Conservation (phyloP, 1,140 invertebrate species). For the Macrostomum lignano region DNA sequence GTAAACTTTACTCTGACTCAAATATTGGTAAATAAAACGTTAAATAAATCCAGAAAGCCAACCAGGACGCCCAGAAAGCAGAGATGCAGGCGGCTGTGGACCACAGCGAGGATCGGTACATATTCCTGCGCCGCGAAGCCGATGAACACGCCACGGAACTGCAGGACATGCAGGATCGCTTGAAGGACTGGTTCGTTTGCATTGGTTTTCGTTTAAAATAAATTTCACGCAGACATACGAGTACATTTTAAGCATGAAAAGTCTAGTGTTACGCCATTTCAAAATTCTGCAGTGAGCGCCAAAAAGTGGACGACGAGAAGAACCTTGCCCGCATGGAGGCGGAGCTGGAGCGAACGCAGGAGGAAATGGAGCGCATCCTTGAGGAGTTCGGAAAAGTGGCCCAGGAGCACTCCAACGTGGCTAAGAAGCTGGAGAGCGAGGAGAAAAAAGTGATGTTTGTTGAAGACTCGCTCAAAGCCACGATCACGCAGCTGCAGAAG, state of each 20-base stretch:
- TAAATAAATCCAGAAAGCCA: too few relatives aligned
- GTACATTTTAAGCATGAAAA: background rate
- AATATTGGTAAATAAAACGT: too few relatives aligned
- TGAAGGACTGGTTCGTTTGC: conserved; percentile 13
- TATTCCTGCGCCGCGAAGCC: background rate
- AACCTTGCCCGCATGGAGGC: conserved; percentile 14
- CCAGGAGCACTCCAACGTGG: conserved; percentile 11
- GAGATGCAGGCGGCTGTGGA: conserved; percentile 3
- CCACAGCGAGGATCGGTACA: conserved; percentile 4
- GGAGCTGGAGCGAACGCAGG: conserved; percentile 12
- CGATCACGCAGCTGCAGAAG: conserved; percentile 12
- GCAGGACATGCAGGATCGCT: conserved; percentile 14
- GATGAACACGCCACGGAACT: conserved; percentile 16
- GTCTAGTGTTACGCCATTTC: background rate
- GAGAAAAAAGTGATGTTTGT: conserved; percentile 14
- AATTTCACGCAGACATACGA: background rate
- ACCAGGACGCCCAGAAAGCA: conserved; percentile 4
- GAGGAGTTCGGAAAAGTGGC: conserved; percentile 13
- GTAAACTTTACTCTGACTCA: too few relatives aligned
- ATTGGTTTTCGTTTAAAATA: background rate
- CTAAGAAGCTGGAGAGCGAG: conserved; percentile 13
- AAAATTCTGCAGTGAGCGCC: conserved; percentile 11
- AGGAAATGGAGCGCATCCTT: conserved; percentile 12
- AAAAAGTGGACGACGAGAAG: conserved; percentile 17
- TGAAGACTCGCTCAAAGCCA: conserved; percentile 17